Conservation (phyloP, 2,888 invertebrate species). For the Colostygia pectinataria region DNA sequence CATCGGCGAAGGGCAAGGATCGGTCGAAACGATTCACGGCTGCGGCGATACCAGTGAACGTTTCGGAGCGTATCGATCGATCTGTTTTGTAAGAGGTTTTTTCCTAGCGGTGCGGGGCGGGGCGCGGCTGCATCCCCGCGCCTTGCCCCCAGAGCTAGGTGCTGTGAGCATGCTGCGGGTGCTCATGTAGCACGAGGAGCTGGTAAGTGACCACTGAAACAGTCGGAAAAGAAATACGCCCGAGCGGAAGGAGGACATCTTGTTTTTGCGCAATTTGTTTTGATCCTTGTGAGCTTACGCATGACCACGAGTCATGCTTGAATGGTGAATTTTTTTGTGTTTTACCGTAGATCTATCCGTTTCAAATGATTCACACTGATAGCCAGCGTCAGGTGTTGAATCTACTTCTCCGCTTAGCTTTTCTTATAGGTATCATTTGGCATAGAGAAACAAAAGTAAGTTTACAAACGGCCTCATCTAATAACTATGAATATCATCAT, state of each 20-base stretch:
- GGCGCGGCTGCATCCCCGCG: conserved; percentile 48
- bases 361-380: not conserved
- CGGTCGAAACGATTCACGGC: no score
- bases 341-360: conserved; percentile 5
- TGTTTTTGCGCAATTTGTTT: conserved; percentile 56
- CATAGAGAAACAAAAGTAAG: no score
- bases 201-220: conserved; percentile 23
- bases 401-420: no score
- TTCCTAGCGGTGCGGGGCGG: conserved; percentile 57
- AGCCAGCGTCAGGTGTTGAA: no score
- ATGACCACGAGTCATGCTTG: conserved; percentile 19
- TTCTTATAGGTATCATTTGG: no score
- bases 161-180: conserved; percentile 36
- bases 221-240: conserved; percentile 24
- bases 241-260: conserved; percentile 48
- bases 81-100: conserved; percentile 74
- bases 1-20: not conserved
- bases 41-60: conserved; percentile 50
- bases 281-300: conserved; percentile 37
- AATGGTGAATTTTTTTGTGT: conserved; percentile 11
- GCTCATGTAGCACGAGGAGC: conserved; percentile 7
- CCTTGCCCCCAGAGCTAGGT: conserved; percentile 33
- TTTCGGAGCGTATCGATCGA: conserved; percentile 70
- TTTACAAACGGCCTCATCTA: no score
- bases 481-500: no score